Evolutionary conservation across 2,797 vertebrate species (phyloP).

Genomic region (Semotilus atromaculatus): DNA sequence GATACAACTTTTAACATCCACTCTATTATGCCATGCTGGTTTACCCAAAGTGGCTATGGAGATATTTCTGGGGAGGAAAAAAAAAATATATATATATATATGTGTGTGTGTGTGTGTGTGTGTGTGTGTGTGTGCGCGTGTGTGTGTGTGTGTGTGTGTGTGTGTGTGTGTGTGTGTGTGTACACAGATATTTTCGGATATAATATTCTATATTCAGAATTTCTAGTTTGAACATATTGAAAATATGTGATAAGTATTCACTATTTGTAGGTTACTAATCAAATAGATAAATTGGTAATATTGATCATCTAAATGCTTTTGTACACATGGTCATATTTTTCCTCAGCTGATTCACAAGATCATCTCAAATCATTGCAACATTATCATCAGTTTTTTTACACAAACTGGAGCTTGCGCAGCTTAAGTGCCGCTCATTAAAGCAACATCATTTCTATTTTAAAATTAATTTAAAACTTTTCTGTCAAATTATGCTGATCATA

Average conservation of each 20-base stretch:
- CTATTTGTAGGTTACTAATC: background rate
- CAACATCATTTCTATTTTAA: background rate
- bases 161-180: too few species aligned
- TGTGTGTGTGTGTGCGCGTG: too few species aligned
- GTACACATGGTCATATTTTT: background rate
- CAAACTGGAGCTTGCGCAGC: background rate
- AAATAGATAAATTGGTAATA: background rate
- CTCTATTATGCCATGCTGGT: background rate
- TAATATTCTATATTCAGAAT: background rate
- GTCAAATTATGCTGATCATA: background rate
- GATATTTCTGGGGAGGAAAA: background rate
- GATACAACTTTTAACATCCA: too few species aligned
- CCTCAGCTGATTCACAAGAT: too few species aligned
- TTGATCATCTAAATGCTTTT: background rate
- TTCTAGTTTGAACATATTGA: background rate
- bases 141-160: too few species aligned
- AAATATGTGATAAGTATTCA: background rate
- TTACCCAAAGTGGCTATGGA: background rate
- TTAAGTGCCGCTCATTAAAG: background rate
- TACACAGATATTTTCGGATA: too few species aligned
- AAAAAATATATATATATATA: too few species aligned
- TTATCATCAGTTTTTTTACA: background rate
- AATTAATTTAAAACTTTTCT: background rate
- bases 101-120: too few species aligned
- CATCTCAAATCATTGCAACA: background rate